Conservation (phyloP, 2,113 vertebrate genomes). For the Proteles cristata region DNA sequence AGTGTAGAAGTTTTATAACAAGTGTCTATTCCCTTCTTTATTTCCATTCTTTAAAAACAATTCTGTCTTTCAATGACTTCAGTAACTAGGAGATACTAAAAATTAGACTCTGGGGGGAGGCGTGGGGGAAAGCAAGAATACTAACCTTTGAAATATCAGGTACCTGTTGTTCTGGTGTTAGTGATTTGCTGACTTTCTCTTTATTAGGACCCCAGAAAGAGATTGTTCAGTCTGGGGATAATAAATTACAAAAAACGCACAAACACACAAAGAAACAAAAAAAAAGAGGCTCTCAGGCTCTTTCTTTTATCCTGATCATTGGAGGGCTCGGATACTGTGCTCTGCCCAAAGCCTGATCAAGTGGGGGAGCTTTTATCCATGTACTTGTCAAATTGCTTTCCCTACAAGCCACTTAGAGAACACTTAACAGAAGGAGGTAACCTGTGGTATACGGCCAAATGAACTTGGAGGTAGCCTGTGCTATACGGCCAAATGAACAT, state of each 20-base stretch:
- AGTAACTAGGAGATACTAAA: neutral
- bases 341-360: neutral
- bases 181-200: neutral
- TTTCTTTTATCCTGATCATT: accelerated
- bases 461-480: neutral
- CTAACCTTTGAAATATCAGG: neutral
- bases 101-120: neutral
- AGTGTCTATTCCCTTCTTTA: neutral
- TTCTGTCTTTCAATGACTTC: neutral
- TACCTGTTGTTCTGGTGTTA: neutral
- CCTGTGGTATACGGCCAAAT: neutral
- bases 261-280: neutral
- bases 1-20: too few relatives aligned
- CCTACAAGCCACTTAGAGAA: neutral
- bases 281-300: accelerated
- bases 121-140: neutral
- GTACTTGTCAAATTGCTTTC: neutral
- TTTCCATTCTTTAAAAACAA: neutral
- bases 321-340: neutral
- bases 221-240: neutral
- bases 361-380: neutral
- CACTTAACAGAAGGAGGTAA: neutral
- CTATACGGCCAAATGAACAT: neutral
- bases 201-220: neutral
- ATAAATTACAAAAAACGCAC: neutral